Evolutionary conservation across 2,797 vertebrate genomes (phyloP).

Genomic region (Epinephelus malabaricus): DNA sequence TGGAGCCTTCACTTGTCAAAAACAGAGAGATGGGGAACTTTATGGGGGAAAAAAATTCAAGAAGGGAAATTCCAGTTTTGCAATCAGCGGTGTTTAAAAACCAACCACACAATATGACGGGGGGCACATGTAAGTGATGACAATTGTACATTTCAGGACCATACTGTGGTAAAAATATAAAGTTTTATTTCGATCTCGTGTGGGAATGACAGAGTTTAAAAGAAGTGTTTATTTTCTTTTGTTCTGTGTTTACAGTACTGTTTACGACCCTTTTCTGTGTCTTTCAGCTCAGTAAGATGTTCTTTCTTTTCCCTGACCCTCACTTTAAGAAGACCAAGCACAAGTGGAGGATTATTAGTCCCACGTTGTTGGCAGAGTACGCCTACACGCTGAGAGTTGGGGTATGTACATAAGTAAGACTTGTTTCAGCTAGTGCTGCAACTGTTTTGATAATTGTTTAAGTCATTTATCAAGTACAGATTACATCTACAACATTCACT

Average conservation of each 20-base stretch:
- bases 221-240: background rate
- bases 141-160: slow-evolving; percentile 4
- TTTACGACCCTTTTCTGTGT: slow-evolving; percentile 15
- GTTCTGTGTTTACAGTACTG: too few species aligned
- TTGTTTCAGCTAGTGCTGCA: background rate
- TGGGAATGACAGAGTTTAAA: background rate
- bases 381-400: slow-evolving; percentile 90
- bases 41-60: slow-evolving; percentile 22
- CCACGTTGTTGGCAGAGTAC: slow-evolving; percentile 92
- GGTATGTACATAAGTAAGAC: slow-evolving; percentile 78
- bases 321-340: slow-evolving; percentile 97
- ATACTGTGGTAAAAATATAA: background rate
- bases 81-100: slow-evolving; percentile 36
- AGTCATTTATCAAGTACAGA: background rate
- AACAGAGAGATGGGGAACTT: slow-evolving; percentile 54
- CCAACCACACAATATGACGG: slow-evolving; percentile 34
- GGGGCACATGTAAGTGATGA: slow-evolving; percentile 22
- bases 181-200: background rate
- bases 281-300: slow-evolving; percentile 93
- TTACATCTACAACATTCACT: background rate
- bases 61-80: slow-evolving; percentile 75
- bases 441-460: background rate
- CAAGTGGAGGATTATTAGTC: slow-evolving; percentile 96
- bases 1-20: slow-evolving; percentile 62
- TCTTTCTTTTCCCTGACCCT: slow-evolving; percentile 96